Evolutionary conservation across 2,797 vertebrate species (phyloP), one percentile per base, ranked within the genome.

Genomic region (Amblyraja radiata): DNA sequence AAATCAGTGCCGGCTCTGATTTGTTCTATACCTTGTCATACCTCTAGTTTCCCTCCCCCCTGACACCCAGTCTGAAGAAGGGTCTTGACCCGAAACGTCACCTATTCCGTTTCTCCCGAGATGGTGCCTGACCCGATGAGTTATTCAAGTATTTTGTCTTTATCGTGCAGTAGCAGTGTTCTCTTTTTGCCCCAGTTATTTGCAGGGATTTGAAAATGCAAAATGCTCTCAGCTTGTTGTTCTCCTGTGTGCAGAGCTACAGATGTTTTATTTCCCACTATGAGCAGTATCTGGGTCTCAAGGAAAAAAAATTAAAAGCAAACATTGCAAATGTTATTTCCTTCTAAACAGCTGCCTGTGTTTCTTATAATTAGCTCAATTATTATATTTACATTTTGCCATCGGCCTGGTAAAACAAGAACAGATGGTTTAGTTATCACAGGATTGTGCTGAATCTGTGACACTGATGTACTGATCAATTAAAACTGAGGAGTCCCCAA

Each of bases 361-460:
- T 84, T 84, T 2, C 54, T 61, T 61, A n/a, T 84, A 61, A 61
- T 84, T n/a, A 84, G 23, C 81, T 84, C 81, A 84, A 84, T 84
- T 84, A 84, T 84, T 84, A 61, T 84, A 84, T 84, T 84, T 84
- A 61, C 54, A 84, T n/a, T 83, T 84, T 90, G 63, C 86, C 63
- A 68, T 36, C 86, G n/a, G 28, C 86, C 63, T n/a, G 7, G 32
- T 71, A 71, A 73, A 90, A 18, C 65, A 39, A 73, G 68, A 90
- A 39, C 88, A 90, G 88, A 71, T 90, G 88, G 88, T 18, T 71
- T 90, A 10, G 23, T 68, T 90, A 71, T 32, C 65, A 2, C 7
- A 32, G 36, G 71, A 90, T 90, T 71, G 2, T 25, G 21, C 36
- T n/a, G 54, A 84, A 61, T 61, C 81, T n/a, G 81, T 63, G 81